Evolutionary conservation across 2,888 invertebrate species (phyloP).

Genomic region (Calliscelio sp.): DNA sequence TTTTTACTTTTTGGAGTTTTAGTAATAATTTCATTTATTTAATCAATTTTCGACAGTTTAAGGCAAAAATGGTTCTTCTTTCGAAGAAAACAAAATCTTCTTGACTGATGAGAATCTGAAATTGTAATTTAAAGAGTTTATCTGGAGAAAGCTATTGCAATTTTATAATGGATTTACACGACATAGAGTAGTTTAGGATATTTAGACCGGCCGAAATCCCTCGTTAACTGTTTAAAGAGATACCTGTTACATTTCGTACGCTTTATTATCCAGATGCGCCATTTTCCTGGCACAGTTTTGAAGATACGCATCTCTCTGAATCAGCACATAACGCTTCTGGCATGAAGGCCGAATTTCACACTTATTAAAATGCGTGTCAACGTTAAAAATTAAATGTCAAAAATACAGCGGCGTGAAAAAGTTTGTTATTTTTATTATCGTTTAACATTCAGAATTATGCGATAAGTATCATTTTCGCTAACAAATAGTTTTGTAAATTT

Average conservation of each 20-base stretch:
- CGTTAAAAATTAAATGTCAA: not conserved
- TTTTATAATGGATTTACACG: no score
- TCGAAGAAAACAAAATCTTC: no score
- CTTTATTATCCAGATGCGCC: slow-evolving; percentile 82
- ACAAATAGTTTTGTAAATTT: no score
- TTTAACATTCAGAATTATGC: no score
- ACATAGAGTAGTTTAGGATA: not conserved
- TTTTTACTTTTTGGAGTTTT: no score
- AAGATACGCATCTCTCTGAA: slow-evolving; percentile 78
- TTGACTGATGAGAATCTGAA: no score
- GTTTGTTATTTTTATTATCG: not conserved
- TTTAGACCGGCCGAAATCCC: slow-evolving; percentile 19
- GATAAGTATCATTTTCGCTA: no score
- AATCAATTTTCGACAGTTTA: no score
- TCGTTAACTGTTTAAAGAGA: slow-evolving; percentile 30
- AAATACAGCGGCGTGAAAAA: slow-evolving; percentile 26
- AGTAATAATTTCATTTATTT: no score
- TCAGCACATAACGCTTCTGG: slow-evolving; percentile 74
- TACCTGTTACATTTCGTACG: slow-evolving; percentile 78
- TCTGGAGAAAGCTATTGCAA: no score
- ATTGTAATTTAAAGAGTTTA: no score
- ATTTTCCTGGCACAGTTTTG: slow-evolving; percentile 82
- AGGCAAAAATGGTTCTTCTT: no score
- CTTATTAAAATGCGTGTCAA: slow-evolving; percentile 47
- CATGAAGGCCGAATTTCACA: slow-evolving; percentile 80